Conservation (phyloP, 2,888 invertebrate species). For the Galeopsomyia nigrocyanea region DNA sequence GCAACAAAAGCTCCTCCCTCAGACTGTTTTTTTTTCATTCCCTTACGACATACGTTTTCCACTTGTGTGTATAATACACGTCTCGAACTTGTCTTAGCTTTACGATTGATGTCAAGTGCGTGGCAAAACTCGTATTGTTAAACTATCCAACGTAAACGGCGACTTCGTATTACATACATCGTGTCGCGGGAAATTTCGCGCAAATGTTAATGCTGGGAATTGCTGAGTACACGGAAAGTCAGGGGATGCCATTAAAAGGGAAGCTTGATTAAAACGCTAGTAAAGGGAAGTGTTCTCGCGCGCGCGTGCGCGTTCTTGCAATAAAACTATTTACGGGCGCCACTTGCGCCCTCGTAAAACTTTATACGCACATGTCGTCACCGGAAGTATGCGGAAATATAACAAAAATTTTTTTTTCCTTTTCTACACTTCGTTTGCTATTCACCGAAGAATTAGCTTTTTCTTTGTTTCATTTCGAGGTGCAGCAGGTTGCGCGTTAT, state of each 20-base stretch:
- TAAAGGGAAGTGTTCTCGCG: not conserved
- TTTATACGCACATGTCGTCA: conserved; percentile 14
- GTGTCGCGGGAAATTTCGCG: not conserved
- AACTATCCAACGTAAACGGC: not conserved
- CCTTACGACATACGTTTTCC: not conserved
- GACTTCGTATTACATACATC: not conserved
- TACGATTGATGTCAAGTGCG: conserved; percentile 36
- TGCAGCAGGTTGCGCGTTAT: no score
- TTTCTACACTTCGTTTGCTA: no score
- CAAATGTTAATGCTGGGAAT: no score
- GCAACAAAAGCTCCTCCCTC: no score
- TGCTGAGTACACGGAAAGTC: no score
- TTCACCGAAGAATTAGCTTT: no score
- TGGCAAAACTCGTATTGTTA: conserved; percentile 15
- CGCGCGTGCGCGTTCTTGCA: not conserved
- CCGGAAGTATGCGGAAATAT: no score
- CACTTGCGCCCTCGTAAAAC: conserved; percentile 23
- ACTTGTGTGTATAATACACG: not conserved
- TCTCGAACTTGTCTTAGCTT: conserved; percentile 13
- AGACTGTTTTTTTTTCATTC: no score
- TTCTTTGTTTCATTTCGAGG: no score
- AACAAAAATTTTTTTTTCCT: no score
- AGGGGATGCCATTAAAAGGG: no score
- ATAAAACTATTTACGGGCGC: conserved; percentile 7
- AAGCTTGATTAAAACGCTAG: no score